These are phyloP conservation scores for Plectrocnemia conspersa DNA, from an alignment of 1,140 invertebrate genomes.

Conservation along the genomic window DNA sequence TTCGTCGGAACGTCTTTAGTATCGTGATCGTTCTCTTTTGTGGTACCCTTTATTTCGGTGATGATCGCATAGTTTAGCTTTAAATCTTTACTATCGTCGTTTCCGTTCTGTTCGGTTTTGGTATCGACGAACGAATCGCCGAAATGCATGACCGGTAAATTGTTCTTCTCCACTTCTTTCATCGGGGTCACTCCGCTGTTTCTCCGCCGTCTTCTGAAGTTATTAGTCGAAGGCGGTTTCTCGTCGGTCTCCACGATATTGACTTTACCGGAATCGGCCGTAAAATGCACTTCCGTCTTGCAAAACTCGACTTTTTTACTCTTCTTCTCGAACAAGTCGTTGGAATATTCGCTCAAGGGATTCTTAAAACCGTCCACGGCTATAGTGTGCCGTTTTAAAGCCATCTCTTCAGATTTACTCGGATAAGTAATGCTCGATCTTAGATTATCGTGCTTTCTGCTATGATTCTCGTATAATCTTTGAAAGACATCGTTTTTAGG, in stretches of 20 bases:
- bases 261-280: slow-evolving; percentile 74
- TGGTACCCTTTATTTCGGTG: slow-evolving; percentile 28
- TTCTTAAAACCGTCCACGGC: slow-evolving; percentile 53
- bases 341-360: slow-evolving; percentile 34
- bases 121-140: slow-evolving; percentile 51
- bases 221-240: slow-evolving; percentile 75
- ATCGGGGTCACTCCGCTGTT: slow-evolving; percentile 43
- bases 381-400: slow-evolving; percentile 54
- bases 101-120: slow-evolving; percentile 10
- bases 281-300: slow-evolving; percentile 81
- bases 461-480: not conserved
- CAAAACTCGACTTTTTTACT: slow-evolving; percentile 77
- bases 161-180: slow-evolving; percentile 45
- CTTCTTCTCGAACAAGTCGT: slow-evolving; percentile 44
- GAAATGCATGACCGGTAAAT: slow-evolving; percentile 45
- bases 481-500: not conserved
- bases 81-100: slow-evolving; percentile 13
- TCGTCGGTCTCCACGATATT: slow-evolving; percentile 83
- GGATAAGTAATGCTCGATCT: not conserved
- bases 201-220: slow-evolving; percentile 63
- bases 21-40: slow-evolving; percentile 11
- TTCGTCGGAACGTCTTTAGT: slow-evolving; percentile 36
- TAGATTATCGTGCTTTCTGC: not conserved
- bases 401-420: slow-evolving; percentile 1
- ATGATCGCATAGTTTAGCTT: slow-evolving; percentile 31